Conservation (phyloP, 1,140 invertebrate genomes). For the Chironomus striatipennis region DNA sequence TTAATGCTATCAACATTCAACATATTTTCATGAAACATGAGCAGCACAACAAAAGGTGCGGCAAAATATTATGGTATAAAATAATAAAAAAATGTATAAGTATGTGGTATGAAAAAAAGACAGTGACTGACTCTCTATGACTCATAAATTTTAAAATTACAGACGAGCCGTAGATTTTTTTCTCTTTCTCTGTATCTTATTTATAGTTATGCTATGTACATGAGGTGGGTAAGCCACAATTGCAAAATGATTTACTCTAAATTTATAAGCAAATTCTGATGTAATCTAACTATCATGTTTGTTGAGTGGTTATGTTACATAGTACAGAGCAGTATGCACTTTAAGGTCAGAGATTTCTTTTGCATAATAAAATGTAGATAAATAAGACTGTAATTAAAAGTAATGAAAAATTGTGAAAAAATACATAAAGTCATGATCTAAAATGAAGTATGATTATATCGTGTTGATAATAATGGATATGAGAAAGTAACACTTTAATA, state of each 20-base stretch:
- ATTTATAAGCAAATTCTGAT: not conserved
- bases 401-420: too few relatives aligned
- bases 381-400: too few relatives aligned
- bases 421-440: too few relatives aligned
- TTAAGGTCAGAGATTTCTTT: too few relatives aligned
- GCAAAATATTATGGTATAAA: not conserved
- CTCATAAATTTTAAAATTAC: not conserved
- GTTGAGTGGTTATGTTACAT: too few relatives aligned
- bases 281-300: not conserved
- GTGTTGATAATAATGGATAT: too few relatives aligned
- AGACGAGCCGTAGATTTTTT: not conserved
- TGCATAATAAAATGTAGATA: too few relatives aligned
- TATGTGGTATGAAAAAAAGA: not conserved
- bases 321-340: too few relatives aligned
- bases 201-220: too few relatives aligned
- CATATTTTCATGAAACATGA: not conserved
- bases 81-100: not conserved
- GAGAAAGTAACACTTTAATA: too few relatives aligned
- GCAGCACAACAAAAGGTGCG: not conserved
- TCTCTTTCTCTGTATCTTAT: too few relatives aligned
- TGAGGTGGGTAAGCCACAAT: not conserved
- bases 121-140: not conserved
- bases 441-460: too few relatives aligned
- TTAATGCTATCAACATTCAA: constrained; percentile 18
- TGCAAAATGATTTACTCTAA: not conserved